Evolutionary conservation across 92 coral and sea anemone species (phyloP).

Genomic region (Isaurus tuberculatus): DNA sequence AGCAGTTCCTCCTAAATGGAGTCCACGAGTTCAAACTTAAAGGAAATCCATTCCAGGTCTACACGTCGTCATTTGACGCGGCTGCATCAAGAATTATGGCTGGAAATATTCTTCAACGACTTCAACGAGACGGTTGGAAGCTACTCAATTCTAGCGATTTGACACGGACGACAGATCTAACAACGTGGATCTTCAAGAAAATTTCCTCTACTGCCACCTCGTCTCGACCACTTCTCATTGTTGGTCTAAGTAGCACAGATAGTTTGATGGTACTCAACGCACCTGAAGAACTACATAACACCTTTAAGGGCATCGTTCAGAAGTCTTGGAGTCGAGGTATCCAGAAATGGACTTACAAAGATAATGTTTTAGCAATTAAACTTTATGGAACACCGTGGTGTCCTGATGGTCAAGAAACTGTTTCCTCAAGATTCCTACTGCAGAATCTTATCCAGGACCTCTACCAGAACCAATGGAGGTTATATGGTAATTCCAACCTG

Average conservation of each 20-base stretch:
- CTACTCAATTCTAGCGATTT: constrained; percentile 50
- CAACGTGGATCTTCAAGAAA: constrained; percentile 60
- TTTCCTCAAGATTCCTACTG: constrained; percentile 50
- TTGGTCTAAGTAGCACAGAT: constrained; percentile 68
- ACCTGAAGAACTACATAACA: constrained; percentile 52
- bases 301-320: constrained; percentile 46
- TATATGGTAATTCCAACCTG: constrained; percentile 57
- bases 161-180: constrained; percentile 50
- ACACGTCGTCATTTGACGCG: constrained; percentile 18
- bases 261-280: constrained; percentile 62
- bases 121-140: constrained; percentile 63
- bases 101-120: constrained; percentile 58
- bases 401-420: constrained; percentile 59
- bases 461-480: constrained; percentile 53
- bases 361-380: constrained; percentile 54
- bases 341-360: constrained; percentile 50
- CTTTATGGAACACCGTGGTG: constrained; percentile 61
- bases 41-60: constrained; percentile 42
- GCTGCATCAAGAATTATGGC: constrained; percentile 54
- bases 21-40: constrained; percentile 57
- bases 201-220: constrained; percentile 25
- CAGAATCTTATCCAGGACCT: constrained; percentile 56
- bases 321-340: constrained; percentile 62
- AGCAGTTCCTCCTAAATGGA: constrained; percentile 40
- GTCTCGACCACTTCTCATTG: constrained; percentile 56